Evolutionary conservation across 2,888 invertebrate species (phyloP), one percentile per base, ranked within the genome.

Genomic region (Phytoseiulus persimilis): DNA sequence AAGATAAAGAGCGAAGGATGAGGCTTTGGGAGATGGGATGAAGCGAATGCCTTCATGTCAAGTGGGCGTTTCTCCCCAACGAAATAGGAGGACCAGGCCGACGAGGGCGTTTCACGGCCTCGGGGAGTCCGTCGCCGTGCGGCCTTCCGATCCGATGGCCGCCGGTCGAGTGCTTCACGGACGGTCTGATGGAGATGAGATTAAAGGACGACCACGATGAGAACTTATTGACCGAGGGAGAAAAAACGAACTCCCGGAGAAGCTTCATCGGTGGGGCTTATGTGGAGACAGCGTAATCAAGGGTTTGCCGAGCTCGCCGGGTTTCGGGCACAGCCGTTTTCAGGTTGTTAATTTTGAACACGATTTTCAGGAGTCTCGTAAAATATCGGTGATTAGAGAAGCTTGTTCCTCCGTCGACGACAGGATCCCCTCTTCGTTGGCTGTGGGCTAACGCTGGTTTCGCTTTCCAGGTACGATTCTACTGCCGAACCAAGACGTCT

Each of bases 401-500:
- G 14, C 28, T 65, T 65, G 14, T 11, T 65, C 28, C 65, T n/a
- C n/a, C n/a, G n/a, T n/a, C n/a, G n/a, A n/a, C n/a, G n/a, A n/a
- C 11, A 28, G 28, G 18, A 65, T 65, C 18, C 18, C 65, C 46
- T 46, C 46, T 14, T 6, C 65, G 2, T 6, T 65, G 14, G 2
- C 65, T 28, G 1, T 65, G 65, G 2, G 65, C 18, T 39, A 39
- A 39, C 39, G 39, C 9, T 3, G 39, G 9, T 65, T 33, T 87
- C 5, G 5, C 32, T 39, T 87, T 33, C 11, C 87, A 87, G 87
- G 87, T 33, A 87, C 87, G 33, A 87, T 87, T 32, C 45, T 87
- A 23, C 87, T 87, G 87, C 87, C 87, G 87, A 87, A 87, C 33
- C 87, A 87, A 23, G 87, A 87, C 32, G 87, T 87, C 87, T 87